Evolutionary conservation across 1,140 invertebrate species (phyloP), one percentile per base, ranked within the genome.

Genomic region (Calliopsis andreniformis): DNA sequence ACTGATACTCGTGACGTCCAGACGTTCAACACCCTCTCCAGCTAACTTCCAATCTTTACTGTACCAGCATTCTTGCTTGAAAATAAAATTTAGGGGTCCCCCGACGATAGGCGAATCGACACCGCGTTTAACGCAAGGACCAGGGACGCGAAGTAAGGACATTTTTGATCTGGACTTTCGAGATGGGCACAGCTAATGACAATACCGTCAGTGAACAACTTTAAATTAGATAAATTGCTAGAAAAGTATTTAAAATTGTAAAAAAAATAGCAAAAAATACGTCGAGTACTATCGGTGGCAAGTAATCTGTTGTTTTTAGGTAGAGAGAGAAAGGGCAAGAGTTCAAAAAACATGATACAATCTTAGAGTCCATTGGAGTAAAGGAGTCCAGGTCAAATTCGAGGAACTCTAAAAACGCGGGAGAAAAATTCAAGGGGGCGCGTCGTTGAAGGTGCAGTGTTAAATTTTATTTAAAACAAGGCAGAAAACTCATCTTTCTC

Each of bases 381-480:
- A 61, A 62, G 45, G 45, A 72, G 69, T 72, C 69, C 69, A 72
- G 69, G 69, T 64, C 69, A 72, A 72, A 72, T 64, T 75, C 71
- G 39, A 56, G 6, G 23, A 12, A 43, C 14, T 25, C 58, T 30
- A 43, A 45, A 71, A n/a, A n/a, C 30, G 10, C 25, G 8, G 14
- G n/a, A 12, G 14, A 32, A 67, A 39, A 5, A 10, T 10, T 39
- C 35, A 39, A 39, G 10, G 35, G 43, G 45, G n/a, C 25, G 20
- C 16, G 12, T 69, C 18, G 6, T 45, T 43, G 28, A 32, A 14
- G 18, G 18, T 28, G 12, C 23, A n/a, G n/a, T n/a, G n/a, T n/a
- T n/a, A n/a, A n/a, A n/a, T n/a, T n/a, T n/a, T n/a, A n/a, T n/a
- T n/a, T n/a, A n/a, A n/a, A n/a, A n/a, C n/a, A n/a, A n/a, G n/a